A percentile compares a stretch with the other conserved stretches of the same genome.
Conservation (phyloP, 1,140 invertebrate species). For the Heliconius himera region DNA sequence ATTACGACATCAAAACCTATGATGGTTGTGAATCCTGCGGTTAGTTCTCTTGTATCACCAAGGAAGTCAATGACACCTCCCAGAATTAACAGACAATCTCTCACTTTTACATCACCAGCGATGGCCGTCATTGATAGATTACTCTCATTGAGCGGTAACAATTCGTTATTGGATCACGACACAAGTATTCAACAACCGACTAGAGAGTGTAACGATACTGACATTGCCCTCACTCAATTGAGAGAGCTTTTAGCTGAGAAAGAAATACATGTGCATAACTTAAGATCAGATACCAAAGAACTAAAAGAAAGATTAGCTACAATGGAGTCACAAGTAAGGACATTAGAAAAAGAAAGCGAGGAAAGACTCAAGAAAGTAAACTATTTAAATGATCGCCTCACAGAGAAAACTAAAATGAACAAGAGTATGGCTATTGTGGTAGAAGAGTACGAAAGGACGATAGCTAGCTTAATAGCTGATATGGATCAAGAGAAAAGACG, state of each 20-base stretch:
- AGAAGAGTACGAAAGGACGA: constrained; percentile 86
- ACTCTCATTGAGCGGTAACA: constrained; percentile 68
- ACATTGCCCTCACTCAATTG: constrained; percentile 62
- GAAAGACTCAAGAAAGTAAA: constrained; percentile 66
- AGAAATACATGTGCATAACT: constrained; percentile 67
- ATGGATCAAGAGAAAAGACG: constrained; percentile 82
- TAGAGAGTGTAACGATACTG: constrained; percentile 60
- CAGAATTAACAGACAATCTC: constrained; percentile 64
- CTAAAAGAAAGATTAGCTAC: constrained; percentile 62
- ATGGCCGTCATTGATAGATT: constrained; percentile 76
- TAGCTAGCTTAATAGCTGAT: constrained; percentile 84
- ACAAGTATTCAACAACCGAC: constrained; percentile 44
- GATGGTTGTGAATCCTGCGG: constrained; percentile 73
- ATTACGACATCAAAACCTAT: constrained; percentile 62
- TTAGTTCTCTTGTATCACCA: constrained; percentile 56
- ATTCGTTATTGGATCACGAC: constrained; percentile 53
- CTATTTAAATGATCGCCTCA: constrained; percentile 61
- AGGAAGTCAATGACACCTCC: constrained; percentile 59
- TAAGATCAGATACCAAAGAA: constrained; percentile 68
- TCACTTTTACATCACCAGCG: constrained; percentile 73
- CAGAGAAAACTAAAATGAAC: constrained; percentile 67
- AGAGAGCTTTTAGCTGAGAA: constrained; percentile 72
- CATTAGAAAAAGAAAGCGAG: constrained; percentile 58
- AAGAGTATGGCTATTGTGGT: constrained; percentile 82
- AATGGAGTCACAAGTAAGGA: constrained; percentile 67